Evolutionary conservation across 2,888 invertebrate species (phyloP), one percentile per base, ranked within the genome.

Genomic region (Eupeodes luniger): DNA sequence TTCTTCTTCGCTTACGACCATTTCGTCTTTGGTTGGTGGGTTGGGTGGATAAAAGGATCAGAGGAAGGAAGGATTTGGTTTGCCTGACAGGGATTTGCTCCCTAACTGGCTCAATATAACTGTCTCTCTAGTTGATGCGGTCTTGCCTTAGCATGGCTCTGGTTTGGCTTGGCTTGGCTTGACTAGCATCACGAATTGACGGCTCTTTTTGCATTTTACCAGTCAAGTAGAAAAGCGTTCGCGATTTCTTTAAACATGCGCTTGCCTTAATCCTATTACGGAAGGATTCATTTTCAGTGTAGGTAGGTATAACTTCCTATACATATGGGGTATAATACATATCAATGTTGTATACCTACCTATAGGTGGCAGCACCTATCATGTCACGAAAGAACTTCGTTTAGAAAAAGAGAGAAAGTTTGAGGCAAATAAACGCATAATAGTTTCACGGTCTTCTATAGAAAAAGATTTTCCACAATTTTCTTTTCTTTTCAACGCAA

Each of bases 201-300:
- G 85, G 85, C 82, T 79, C 89, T 89, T 89, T 88, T 89, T 82
- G 72, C 79, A 82, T 82, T 82, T 66, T 70, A 5, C 72, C 69
- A 86, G 79, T 83, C 67, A 84, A 84, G 87, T 59, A 77, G 87
- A 84, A 88, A 75, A 85, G 55, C 44, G 81, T 59, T 81, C 81
- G 83, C 83, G 75, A 81, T 85, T 75, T 75, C 70, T 88, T 74
- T 59, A 62, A 75, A 77, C 80, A 87, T 74, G 76, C 67, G 76
- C 67, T 83, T 74, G 81, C 84, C 81, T 67, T 85, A 88, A 88
- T 88, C 88, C 88, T 77, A 81, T 88, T 85, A 88, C 66, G 62
- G 49, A 51, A 59, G 75, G 76, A 81, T 85, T 81, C 85, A 74
- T 88, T 86, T 1, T 75, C 69, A 57, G 36, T 49, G 6, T 12